phyloP scores from a whole-genome alignment of 1,140 invertebrate species.

The Mercenaria mercenaria region DNA sequence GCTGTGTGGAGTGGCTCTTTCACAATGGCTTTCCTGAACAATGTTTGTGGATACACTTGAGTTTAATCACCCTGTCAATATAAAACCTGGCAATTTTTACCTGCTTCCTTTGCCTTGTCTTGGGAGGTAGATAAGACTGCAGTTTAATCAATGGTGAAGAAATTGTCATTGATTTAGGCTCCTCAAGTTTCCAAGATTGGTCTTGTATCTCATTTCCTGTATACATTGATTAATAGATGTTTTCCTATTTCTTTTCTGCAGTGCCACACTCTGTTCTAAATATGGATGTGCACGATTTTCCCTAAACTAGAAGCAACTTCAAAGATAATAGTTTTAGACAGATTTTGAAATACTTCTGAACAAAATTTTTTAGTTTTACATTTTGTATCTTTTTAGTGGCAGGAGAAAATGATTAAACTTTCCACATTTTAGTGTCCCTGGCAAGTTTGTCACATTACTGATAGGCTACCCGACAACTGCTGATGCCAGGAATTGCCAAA shows the following conservation, averaged over 20 bases:
- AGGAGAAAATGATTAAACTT: too few relatives aligned
- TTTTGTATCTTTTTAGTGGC: too few relatives aligned
- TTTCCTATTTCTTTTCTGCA: background rate
- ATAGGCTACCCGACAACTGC: too few relatives aligned
- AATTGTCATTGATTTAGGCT: conserved; percentile 36
- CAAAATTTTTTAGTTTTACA: too few relatives aligned
- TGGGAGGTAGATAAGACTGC: background rate
- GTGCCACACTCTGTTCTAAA: background rate
- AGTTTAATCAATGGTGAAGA: conserved; percentile 19
- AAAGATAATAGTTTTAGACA: too few relatives aligned
- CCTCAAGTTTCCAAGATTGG: background rate
- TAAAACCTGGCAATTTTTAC: conserved; percentile 3
- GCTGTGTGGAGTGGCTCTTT: background rate
- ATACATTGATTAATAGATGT: conserved; percentile 30
- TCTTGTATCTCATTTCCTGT: background rate
- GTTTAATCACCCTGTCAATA: conserved; percentile 9
- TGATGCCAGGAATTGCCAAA: too few relatives aligned
- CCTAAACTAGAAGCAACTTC: too few relatives aligned
- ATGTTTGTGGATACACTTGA: background rate
- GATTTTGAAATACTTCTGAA: too few relatives aligned
- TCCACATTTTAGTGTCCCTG: too few relatives aligned
- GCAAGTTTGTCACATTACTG: too few relatives aligned
- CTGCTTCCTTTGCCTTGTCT: background rate
- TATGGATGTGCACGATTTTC: too few relatives aligned
- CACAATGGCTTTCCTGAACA: background rate